phyloP scores from a whole-genome alignment of 2,888 invertebrate genomes.

The Lathronympha strigana region DNA sequence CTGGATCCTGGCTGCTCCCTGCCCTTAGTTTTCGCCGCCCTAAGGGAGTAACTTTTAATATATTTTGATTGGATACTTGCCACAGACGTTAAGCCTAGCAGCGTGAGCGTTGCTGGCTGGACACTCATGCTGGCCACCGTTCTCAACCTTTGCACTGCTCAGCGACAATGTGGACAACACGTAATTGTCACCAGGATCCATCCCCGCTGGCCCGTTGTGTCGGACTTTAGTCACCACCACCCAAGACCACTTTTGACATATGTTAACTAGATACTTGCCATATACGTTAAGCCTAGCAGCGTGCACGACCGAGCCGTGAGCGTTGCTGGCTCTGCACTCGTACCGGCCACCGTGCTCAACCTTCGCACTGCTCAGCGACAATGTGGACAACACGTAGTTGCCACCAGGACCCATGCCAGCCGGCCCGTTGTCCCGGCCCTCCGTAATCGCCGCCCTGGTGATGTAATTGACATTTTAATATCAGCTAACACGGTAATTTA shows the following conservation, averaged over 20 bases:
- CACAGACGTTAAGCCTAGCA: slow-evolving; percentile 91
- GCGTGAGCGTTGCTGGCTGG: slow-evolving; percentile 90
- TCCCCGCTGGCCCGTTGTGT: slow-evolving; percentile 68
- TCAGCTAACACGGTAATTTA: too few relatives aligned
- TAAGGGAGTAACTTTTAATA: too few relatives aligned
- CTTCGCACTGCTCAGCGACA: slow-evolving; percentile 89
- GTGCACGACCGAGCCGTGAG: slow-evolving; percentile 88
- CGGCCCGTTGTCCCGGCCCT: slow-evolving; percentile 72
- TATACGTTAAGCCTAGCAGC: slow-evolving; percentile 91
- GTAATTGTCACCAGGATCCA: slow-evolving; percentile 84
- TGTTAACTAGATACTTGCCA: slow-evolving; percentile 76
- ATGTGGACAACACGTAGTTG: slow-evolving; percentile 92
- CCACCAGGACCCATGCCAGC: slow-evolving; percentile 66
- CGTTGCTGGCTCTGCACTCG: slow-evolving; percentile 91
- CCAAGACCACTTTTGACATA: slow-evolving; percentile 43
- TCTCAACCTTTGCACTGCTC: slow-evolving; percentile 89
- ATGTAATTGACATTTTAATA: too few relatives aligned
- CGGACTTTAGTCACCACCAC: slow-evolving; percentile 74
- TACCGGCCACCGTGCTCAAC: slow-evolving; percentile 94
- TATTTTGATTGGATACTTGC: slow-evolving; percentile 80
- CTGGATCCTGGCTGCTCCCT: too few relatives aligned
- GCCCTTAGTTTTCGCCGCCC: too few relatives aligned
- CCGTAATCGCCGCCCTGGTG: slow-evolving; percentile 74
- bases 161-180: slow-evolving; percentile 93
- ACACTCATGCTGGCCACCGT: slow-evolving; percentile 94